A percentile compares a stretch with the other conserved stretches of the same genome.
Evolutionary conservation across 2,888 invertebrate species (phyloP).

Genomic region (Pandemis corylana): DNA sequence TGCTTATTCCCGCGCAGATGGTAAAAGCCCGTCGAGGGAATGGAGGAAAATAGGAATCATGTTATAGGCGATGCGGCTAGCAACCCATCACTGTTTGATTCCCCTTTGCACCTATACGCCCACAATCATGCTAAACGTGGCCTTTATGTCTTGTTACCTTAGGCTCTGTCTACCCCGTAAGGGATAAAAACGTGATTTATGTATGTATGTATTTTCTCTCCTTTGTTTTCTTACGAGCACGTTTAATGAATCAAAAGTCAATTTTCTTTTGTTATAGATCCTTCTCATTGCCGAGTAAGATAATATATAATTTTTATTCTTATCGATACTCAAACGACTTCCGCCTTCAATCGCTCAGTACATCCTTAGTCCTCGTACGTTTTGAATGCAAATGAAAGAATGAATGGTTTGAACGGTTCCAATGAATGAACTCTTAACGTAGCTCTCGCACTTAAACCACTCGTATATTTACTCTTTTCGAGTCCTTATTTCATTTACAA

Average conservation of each 20-base stretch:
- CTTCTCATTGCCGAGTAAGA: not conserved
- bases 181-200: too few relatives aligned
- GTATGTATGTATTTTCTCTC: too few relatives aligned
- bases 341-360: not conserved
- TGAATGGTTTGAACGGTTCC: slow-evolving; percentile 26
- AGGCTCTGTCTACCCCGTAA: too few relatives aligned
- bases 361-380: slow-evolving; percentile 10
- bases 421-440: slow-evolving; percentile 22
- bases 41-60: too few relatives aligned
- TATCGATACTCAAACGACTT: not conserved
- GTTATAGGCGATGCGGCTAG: too few relatives aligned
- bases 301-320: not conserved
- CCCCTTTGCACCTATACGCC: too few relatives aligned
- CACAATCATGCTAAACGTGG: too few relatives aligned
- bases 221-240: not conserved
- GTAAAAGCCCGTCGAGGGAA: too few relatives aligned
- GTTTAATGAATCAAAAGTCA: not conserved
- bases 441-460: not conserved
- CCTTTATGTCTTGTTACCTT: too few relatives aligned
- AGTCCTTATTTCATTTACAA: too few relatives aligned
- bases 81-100: too few relatives aligned
- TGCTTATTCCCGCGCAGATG: too few relatives aligned
- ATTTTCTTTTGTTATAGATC: not conserved
- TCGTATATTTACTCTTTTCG: not conserved
- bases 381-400: slow-evolving; percentile 14